These are phyloP conservation scores for Crocuta crocuta DNA, from an alignment of 2,113 vertebrate species.

Conservation along the genomic window DNA sequence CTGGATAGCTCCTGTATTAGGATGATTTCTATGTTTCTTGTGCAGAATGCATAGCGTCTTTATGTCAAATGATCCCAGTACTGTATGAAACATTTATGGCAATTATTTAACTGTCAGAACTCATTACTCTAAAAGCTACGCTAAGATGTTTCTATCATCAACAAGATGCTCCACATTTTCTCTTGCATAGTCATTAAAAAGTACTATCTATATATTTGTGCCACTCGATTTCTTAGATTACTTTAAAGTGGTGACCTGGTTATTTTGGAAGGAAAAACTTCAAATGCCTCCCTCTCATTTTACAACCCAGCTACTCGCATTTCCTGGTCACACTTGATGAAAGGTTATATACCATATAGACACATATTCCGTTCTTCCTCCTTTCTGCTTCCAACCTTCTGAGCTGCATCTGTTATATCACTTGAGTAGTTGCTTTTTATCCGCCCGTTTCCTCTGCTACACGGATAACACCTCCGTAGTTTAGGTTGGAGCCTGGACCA, in stretches of 20 bases:
- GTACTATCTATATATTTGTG: background rate
- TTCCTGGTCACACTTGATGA: background rate
- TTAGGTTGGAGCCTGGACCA: background rate
- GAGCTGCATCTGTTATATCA: background rate
- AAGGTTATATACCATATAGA: background rate
- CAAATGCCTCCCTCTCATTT: background rate
- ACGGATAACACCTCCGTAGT: background rate
- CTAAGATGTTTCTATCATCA: background rate
- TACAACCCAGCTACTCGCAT: background rate
- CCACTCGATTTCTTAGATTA: background rate
- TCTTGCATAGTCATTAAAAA: background rate
- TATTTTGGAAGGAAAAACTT: background rate
- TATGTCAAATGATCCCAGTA: background rate
- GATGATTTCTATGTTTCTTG: background rate
- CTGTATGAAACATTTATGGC: background rate
- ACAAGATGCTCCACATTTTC: background rate
- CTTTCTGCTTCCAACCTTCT: background rate
- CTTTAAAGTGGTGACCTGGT: background rate
- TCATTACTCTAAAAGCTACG: background rate
- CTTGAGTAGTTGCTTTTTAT: background rate
- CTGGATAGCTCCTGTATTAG: background rate
- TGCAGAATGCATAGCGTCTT: background rate
- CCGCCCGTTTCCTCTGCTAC: background rate
- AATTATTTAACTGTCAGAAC: background rate
- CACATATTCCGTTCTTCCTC: background rate